Conservation (phyloP, 2,888 invertebrate species). For the Cyclophora albipunctata region DNA sequence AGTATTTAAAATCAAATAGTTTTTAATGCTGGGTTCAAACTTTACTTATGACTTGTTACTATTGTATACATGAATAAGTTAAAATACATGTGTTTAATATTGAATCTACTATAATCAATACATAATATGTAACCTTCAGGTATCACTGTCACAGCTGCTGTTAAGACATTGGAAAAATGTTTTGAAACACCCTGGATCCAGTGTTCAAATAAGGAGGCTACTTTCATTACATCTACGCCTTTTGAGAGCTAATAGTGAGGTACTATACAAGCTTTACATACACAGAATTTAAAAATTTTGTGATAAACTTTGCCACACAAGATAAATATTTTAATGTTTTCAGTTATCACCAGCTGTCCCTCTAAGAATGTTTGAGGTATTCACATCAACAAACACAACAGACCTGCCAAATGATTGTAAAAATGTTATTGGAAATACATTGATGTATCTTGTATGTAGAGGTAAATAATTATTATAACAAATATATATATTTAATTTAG, state of each 20-base stretch:
- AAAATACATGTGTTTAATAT: too few relatives aligned
- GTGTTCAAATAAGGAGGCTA: slow-evolving; percentile 57
- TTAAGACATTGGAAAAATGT: slow-evolving; percentile 69
- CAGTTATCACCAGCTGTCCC: slow-evolving; percentile 80
- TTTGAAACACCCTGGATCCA: slow-evolving; percentile 44
- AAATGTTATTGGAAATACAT: slow-evolving; percentile 57
- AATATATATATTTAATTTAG: too few relatives aligned
- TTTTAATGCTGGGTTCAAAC: too few relatives aligned
- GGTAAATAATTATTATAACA: slow-evolving; percentile 40
- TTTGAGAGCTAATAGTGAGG: slow-evolving; percentile 56
- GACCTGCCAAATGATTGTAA: slow-evolving; percentile 48
- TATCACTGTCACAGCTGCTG: slow-evolving; percentile 70
- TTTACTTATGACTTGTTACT: too few relatives aligned
- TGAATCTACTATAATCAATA: too few relatives aligned
- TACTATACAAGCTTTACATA: slow-evolving; percentile 18
- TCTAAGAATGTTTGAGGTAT: slow-evolving; percentile 85
- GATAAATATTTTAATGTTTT: not conserved
- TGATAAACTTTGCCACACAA: too few relatives aligned
- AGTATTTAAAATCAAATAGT: too few relatives aligned
- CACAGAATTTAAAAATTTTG: too few relatives aligned
- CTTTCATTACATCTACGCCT: slow-evolving; percentile 55
- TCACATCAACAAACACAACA: slow-evolving; percentile 73
- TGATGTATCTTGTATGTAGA: slow-evolving; percentile 74
- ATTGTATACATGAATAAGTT: too few relatives aligned
- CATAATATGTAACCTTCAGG: slow-evolving; percentile 32